phyloP scores from a whole-genome alignment of 2,113 vertebrate species.

The Heteronetta atricapilla region DNA sequence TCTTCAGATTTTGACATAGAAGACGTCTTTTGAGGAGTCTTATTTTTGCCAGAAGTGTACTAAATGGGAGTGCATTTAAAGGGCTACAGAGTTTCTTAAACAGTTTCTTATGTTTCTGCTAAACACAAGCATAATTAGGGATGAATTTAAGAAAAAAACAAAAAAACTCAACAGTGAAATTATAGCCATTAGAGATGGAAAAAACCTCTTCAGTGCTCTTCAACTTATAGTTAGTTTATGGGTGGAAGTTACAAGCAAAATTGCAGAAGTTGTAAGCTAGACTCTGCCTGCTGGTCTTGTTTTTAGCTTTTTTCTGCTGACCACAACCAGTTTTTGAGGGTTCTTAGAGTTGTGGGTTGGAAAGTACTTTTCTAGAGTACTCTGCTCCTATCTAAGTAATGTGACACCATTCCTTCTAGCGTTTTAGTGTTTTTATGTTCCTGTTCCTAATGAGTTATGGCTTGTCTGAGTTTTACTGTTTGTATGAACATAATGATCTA shows the following conservation, averaged over 20 bases:
- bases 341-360: not conserved
- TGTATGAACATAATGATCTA: not conserved
- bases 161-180: not conserved
- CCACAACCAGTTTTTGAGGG: not conserved
- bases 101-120: not conserved
- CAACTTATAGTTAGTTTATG: not conserved
- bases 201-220: not conserved
- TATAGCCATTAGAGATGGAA: not conserved
- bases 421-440: not conserved
- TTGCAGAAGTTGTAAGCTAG: not conserved
- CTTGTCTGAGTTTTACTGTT: constrained; percentile 45
- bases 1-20: not conserved
- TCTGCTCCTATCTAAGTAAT: not conserved
- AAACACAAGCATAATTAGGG: not conserved
- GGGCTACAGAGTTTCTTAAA: not conserved
- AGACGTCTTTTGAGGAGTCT: not conserved
- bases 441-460: constrained; percentile 9
- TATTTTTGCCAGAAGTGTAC: not conserved
- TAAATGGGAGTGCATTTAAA: not conserved
- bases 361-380: not conserved
- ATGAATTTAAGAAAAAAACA: not conserved
- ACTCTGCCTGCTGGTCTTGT: not conserved
- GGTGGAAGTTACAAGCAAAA: not conserved
- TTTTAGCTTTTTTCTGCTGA: not conserved
- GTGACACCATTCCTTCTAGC: not conserved